Base-by-base conservation (phyloP, 2,888 invertebrate species). In the Globia sparganii region DNA sequence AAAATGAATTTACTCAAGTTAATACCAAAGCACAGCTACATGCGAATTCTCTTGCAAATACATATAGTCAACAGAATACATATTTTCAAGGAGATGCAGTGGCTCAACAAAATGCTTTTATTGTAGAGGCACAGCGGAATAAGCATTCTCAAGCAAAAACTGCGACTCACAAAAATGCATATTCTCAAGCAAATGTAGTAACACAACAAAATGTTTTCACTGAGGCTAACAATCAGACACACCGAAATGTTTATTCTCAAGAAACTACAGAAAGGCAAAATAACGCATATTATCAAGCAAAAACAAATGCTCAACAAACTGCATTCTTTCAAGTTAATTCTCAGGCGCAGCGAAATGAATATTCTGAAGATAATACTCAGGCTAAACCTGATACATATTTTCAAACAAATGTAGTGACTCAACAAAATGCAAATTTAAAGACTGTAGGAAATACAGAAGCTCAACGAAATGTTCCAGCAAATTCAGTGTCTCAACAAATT, bases 131-230 rank as follows among this genome's bases (percentile, higher is more conserved):
- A 5, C 31, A 59, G 21, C n/a, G 13, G 79, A 66, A 77, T 31
- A 21, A 40, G n/a, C 65, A 53, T 37, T n/a, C 43, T 62, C 82
- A 76, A 56, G 21, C 31, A 53, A 64, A 58, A 53, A 18, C 62
- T 72, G 43, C 56, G 1, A 15, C 28, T 1, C 61, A 43, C 28
- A 34, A 3, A 56, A 74, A 46, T 31, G 75, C n/a, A n/a, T 2
- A 49, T 73, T 43, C 74, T n/a, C 65, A 64, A 77, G 43, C 25
- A 43, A 34, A 49, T 49, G 49, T 21, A 49, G 49, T 8, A 49
- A 49, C 49, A 21, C 25, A 9, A 58, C 58, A 28, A 58, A 28
- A 58, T 28, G 28, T 18, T 58, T 59, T 59, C 1, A 59, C 18
- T 31, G 18, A 31, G 31, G 31, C 6, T 58, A 58, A 58, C 28